Evolutionary conservation across 2,113 vertebrate species (phyloP).

Genomic region (Prunella fulvescens): DNA sequence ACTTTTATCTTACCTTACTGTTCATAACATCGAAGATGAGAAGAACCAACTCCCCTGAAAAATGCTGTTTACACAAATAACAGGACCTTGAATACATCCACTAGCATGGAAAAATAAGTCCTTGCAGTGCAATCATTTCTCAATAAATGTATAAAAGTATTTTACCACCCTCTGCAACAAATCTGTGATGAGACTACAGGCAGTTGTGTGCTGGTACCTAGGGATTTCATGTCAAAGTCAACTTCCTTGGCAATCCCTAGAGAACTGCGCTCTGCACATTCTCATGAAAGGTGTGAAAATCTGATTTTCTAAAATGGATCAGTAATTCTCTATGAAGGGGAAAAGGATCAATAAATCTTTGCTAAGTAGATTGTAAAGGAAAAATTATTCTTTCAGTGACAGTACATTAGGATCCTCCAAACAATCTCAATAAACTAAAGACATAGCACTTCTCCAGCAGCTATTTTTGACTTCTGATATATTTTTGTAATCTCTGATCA

Average conservation of each 20-base stretch:
- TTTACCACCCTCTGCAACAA: conserved; percentile 78
- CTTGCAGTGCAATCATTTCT: conserved; percentile 77
- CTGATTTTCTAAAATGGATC: conserved; percentile 99
- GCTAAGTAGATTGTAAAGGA: conserved; percentile 99
- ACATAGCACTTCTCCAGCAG: conserved; percentile 83
- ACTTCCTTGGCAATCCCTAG: conserved; percentile 82
- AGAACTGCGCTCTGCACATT: conserved; percentile 84
- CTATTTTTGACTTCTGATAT: conserved; percentile 84
- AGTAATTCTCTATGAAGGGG: conserved; percentile 97
- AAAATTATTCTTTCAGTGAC: conserved; percentile 91
- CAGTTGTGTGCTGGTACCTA: conserved; percentile 60
- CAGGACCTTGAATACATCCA: conserved; percentile 67
- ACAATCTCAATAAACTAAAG: conserved; percentile 92
- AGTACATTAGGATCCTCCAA: conserved; percentile 93
- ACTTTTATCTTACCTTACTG: conserved; percentile 79
- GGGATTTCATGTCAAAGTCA: conserved; percentile 89
- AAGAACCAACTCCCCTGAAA: conserved; percentile 46
- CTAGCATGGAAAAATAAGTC: conserved; percentile 73
- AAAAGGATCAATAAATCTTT: conserved; percentile 98
- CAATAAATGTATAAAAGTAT: conserved; percentile 78
- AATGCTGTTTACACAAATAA: conserved; percentile 78
- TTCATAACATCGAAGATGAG: conserved; percentile 65
- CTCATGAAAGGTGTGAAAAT: conserved; percentile 98
- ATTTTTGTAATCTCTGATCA: conserved; percentile 77
- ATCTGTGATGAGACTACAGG: conserved; percentile 76